phyloP scores from a whole-genome alignment of 92 coral and sea anemone genomes.

The Porites divaricata region DNA sequence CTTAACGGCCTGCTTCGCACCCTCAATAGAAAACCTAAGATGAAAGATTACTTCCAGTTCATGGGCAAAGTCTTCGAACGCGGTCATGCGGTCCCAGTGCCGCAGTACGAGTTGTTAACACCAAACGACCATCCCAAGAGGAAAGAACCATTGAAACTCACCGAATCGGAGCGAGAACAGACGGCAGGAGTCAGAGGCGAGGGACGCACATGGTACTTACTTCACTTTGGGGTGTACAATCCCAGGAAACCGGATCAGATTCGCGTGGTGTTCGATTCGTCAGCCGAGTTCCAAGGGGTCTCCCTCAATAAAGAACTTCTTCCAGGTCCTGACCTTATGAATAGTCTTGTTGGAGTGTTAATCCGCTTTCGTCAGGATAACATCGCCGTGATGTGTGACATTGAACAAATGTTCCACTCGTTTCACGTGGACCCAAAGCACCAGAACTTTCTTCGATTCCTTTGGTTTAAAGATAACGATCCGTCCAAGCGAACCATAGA shows the following conservation, averaged over 20 bases:
- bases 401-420: constrained; percentile 36
- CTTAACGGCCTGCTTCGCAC: constrained; percentile 1
- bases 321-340: constrained; percentile 19
- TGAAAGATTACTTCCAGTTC: constrained; percentile 30
- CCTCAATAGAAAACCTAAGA: constrained; percentile 21
- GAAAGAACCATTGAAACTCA: neutral
- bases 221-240: constrained; percentile 36
- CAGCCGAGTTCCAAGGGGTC: constrained; percentile 17
- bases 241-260: constrained; percentile 32
- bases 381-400: constrained; percentile 21
- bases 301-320: constrained; percentile 23
- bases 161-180: neutral
- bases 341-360: constrained; percentile 7
- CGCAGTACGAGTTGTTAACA: neutral
- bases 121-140: neutral
- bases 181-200: neutral
- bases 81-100: constrained; percentile 22
- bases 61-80: constrained; percentile 28
- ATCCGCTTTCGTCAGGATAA: constrained; percentile 19
- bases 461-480: constrained; percentile 36
- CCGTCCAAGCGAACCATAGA: neutral
- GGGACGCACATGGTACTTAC: constrained; percentile 31
- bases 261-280: constrained; percentile 33
- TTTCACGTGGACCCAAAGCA: neutral
- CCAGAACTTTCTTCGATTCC: constrained; percentile 27